A percentile compares a stretch with the other conserved stretches of the same genome.
Evolutionary conservation across 2,113 vertebrate genomes (phyloP).

Genomic region (Seriola dumerili): DNA sequence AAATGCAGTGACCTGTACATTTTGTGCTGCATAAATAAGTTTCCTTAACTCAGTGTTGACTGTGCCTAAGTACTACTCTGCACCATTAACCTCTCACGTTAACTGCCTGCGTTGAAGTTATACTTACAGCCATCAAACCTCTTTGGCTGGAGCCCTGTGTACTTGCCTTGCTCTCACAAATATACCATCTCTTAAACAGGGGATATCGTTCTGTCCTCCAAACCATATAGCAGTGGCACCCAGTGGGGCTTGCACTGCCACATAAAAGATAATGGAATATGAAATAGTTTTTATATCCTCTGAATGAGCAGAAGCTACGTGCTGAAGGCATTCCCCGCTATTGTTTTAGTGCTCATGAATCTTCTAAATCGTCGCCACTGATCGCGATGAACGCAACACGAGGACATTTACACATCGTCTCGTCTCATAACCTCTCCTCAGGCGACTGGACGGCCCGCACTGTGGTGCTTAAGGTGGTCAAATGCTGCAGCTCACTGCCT

Average conservation of each 20-base stretch:
- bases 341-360: conserved; percentile 79
- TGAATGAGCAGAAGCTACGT: conserved; percentile 48
- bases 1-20: neutral
- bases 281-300: conserved; percentile 75
- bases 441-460: conserved; percentile 36
- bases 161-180: conserved; percentile 43
- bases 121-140: conserved; percentile 29
- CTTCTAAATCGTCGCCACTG: conserved; percentile 57
- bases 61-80: neutral
- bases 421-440: conserved; percentile 65
- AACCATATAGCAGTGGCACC: conserved; percentile 46
- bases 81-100: conserved; percentile 33
- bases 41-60: neutral
- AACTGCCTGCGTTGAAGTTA: conserved; percentile 26
- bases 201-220: conserved; percentile 50
- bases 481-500: conserved; percentile 37
- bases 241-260: conserved; percentile 36
- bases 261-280: conserved; percentile 82
- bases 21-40: neutral
- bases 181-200: conserved; percentile 59
- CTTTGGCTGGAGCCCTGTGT: conserved; percentile 15
- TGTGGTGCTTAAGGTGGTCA: conserved; percentile 42
- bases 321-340: conserved; percentile 41
- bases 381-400: conserved; percentile 33
- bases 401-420: conserved; percentile 70